Base-by-base conservation (phyloP, 37 sponge, comb jelly and placozoan species). In the Bolinopsis microptera region DNA sequence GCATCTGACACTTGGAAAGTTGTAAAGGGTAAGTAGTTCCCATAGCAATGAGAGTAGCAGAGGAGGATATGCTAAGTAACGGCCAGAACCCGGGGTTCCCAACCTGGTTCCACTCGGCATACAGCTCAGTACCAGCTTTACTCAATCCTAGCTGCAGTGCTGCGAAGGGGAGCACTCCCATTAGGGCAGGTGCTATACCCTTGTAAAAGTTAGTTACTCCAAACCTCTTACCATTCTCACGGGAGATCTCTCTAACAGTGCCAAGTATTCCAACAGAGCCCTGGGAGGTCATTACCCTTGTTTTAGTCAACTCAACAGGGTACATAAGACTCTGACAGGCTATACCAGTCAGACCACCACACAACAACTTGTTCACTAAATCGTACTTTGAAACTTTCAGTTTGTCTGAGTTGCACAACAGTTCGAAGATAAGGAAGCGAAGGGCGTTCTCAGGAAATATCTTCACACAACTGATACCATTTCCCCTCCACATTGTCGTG, bases 381-480 rank as follows among this genome's bases (percentile, higher is more conserved):
- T 34, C 90, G 22, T 86, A 27, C 26, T 86, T 8, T 23, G 61
- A 41, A 2, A 86, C 0, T 0, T 41, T 39, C 8, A 39, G 26
- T 3, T 28, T 35, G 39, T 86, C 90, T n/a, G 90, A 86, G 61
- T 86, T 30, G 39, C 90, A 86, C 23, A 86, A 26, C 25, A 5
- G n/a, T 26, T 86, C 90, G 48, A 86, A 86, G 0, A 86, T 35
- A 1, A 95, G 96, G 94, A 98, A 98, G n/a, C 96, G 94, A 2
- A 98, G 93, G 0, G 97, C 97, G 23, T 97, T 95, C 76, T 98
- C 99, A 24, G 99, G 99, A 5, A 96, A 98, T 38, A 98, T 98
- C 94, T 98, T 98, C 69, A 97, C 37, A 0, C 97, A 97, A 92
- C 97, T 98, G 82, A 97, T 94, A 27, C 99, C 99, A 94, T 98